Percentiles rank a stretch among this genome's conserved stretches.
These are phyloP conservation scores for Reinhardtius hippoglossoides DNA, from an alignment of 2,113 vertebrate genomes.

Conservation along the genomic window DNA sequence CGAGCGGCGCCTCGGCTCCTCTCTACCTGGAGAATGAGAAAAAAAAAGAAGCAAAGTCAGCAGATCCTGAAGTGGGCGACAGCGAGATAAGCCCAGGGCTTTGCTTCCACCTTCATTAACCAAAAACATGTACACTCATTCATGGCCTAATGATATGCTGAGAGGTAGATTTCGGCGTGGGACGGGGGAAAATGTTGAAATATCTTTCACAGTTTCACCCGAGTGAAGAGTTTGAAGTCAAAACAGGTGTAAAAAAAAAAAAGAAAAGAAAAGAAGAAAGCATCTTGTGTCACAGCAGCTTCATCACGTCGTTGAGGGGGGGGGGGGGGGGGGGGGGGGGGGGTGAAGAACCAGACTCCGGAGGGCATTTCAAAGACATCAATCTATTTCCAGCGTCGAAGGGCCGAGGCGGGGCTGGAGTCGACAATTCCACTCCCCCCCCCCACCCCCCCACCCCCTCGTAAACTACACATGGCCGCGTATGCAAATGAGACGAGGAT, in stretches of 20 bases:
- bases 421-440: too few relatives aligned
- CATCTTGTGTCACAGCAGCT: conserved; percentile 15
- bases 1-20: not conserved
- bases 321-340: conserved; percentile 22
- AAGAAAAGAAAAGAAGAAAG: conserved; percentile 40
- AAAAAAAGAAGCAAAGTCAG: conserved; percentile 40
- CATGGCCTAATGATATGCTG: conserved; percentile 60
- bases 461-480: conserved; percentile 36
- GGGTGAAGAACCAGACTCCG: conserved; percentile 25
- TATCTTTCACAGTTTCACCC: conserved; percentile 16
- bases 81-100: conserved; percentile 53
- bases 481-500: conserved; percentile 70
- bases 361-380: conserved; percentile 72
- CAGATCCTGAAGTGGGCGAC: conserved; percentile 61
- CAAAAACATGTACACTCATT: conserved; percentile 63
- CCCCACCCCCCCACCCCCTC: conserved; percentile 18
- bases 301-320: conserved; percentile 30
- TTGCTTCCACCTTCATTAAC: conserved; percentile 65
- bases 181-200: conserved; percentile 34
- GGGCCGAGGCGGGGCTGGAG: conserved; percentile 27
- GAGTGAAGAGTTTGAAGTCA: conserved; percentile 51
- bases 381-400: conserved; percentile 46
- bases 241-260: conserved; percentile 19
- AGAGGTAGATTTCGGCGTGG: conserved; percentile 31
- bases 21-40: conserved; percentile 2